Percentiles rank a stretch among this genome's conserved stretches.
phyloP scores from a whole-genome alignment of 2,888 invertebrate genomes.

The Plagodis pulveraria region DNA sequence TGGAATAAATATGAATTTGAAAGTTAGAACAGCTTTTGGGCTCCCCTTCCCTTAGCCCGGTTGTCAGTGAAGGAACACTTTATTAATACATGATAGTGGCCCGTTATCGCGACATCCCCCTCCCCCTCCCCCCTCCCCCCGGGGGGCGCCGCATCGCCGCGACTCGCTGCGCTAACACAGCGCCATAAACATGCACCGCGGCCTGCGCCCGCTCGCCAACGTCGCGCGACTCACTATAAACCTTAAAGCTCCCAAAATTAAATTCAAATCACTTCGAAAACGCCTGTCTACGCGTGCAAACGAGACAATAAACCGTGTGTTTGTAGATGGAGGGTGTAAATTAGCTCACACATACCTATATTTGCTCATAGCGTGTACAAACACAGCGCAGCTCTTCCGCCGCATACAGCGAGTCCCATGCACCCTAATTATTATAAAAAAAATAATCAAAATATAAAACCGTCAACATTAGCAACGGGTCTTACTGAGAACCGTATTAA shows the following conservation, averaged over 20 bases:
- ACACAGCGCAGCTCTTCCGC: slow-evolving; percentile 32
- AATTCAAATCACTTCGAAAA: background rate
- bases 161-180: slow-evolving; percentile 18
- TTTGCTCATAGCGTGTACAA: slow-evolving; percentile 20
- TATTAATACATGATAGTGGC: background rate
- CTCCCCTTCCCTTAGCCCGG: too few species aligned
- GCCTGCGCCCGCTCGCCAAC: background rate
- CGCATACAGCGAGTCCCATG: background rate
- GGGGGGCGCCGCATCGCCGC: too few species aligned
- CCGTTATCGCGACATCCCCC: slow-evolving; percentile 6
- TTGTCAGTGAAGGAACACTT: too few species aligned
- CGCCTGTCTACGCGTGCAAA: background rate
- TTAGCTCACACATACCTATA: slow-evolving; percentile 9
- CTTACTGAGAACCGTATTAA: too few species aligned
- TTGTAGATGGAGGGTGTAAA: slow-evolving; percentile 8
- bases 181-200: slow-evolving; percentile 12
- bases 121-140: too few species aligned
- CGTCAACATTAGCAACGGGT: too few species aligned
- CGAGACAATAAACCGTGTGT: slow-evolving; percentile 8
- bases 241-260: slow-evolving; percentile 5
- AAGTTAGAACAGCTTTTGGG: too few species aligned
- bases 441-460: too few species aligned
- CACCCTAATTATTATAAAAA: background rate
- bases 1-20: too few species aligned
- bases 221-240: background rate